phyloP scores from a whole-genome alignment of 2,888 invertebrate genomes.

The Athripsodes cinereus region DNA sequence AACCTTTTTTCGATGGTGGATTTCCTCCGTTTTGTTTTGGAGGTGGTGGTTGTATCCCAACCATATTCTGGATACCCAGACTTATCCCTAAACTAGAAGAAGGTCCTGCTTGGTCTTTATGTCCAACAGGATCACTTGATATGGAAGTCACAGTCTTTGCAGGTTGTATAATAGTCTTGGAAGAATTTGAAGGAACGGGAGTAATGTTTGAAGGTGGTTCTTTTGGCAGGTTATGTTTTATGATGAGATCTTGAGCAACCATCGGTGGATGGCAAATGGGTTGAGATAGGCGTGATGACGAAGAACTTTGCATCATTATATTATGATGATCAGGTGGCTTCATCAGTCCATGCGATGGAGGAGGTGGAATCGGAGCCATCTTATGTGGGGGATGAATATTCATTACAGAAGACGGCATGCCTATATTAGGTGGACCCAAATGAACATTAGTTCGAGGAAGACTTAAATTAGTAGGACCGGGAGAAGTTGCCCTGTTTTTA shows the following conservation, averaged over 20 bases:
- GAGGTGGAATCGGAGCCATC: constrained; percentile 46
- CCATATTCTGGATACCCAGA: constrained; percentile 48
- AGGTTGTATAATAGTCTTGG: constrained; percentile 34
- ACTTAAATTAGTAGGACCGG: constrained; percentile 47
- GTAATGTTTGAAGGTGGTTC: constrained; percentile 35
- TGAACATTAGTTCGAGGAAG: constrained; percentile 43
- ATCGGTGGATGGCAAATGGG: constrained; percentile 37
- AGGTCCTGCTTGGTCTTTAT: constrained; percentile 35
- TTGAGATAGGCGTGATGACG: constrained; percentile 36
- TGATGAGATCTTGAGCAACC: constrained; percentile 48
- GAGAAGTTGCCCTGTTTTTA: constrained; percentile 45
- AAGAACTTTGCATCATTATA: constrained; percentile 39
- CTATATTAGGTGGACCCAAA: constrained; percentile 34
- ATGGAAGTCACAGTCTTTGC: constrained; percentile 25
- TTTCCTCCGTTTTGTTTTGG: constrained; percentile 35
- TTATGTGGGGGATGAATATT: constrained; percentile 47
- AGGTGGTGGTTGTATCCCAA: constrained; percentile 50
- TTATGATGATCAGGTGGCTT: constrained; percentile 32
- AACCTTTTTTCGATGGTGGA: constrained; percentile 68
- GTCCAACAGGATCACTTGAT: constrained; percentile 1
- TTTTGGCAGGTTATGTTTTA: constrained; percentile 41
- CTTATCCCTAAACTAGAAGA: constrained; percentile 37
- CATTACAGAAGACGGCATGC: constrained; percentile 38
- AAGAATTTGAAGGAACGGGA: constrained; percentile 40
- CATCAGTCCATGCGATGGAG: constrained; percentile 33